Percentiles rank a stretch among this genome's conserved stretches.
These are phyloP conservation scores for Chrysolina oricalcia DNA, from an alignment of 2,888 invertebrate genomes.

Conservation along the genomic window DNA sequence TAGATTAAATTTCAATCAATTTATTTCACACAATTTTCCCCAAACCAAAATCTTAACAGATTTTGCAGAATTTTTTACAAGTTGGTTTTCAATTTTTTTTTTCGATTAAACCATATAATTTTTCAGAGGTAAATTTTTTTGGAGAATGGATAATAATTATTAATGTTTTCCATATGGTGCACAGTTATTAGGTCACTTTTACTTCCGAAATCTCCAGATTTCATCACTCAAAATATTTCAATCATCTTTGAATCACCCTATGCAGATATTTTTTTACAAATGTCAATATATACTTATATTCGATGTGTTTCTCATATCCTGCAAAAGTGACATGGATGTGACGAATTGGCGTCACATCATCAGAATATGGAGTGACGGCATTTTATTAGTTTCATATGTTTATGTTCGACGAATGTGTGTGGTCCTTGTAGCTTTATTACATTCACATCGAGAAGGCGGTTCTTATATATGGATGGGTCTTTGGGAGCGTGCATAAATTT, in stretches of 20 bases:
- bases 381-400: constrained; percentile 57
- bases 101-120: too few species aligned
- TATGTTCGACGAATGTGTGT: constrained; percentile 45
- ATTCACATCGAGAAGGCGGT: constrained; percentile 51
- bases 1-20: too few species aligned
- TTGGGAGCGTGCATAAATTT: constrained; percentile 47
- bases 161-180: too few species aligned
- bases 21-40: too few species aligned
- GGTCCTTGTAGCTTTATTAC: constrained; percentile 46
- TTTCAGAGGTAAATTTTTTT: too few species aligned
- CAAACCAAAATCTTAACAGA: too few species aligned
- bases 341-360: constrained; percentile 52
- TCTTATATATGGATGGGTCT: constrained; percentile 40
- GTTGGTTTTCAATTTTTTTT: too few species aligned
- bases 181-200: too few species aligned
- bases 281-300: not conserved
- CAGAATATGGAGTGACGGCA: constrained; percentile 48
- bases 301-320: not conserved
- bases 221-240: too few species aligned
- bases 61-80: too few species aligned
- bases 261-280: not conserved
- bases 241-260: not conserved
- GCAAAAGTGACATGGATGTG: constrained; percentile 42
- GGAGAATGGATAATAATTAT: too few species aligned
- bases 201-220: too few species aligned